Conservation (phyloP, 2,113 vertebrate genomes). For the Seriola dumerili region DNA sequence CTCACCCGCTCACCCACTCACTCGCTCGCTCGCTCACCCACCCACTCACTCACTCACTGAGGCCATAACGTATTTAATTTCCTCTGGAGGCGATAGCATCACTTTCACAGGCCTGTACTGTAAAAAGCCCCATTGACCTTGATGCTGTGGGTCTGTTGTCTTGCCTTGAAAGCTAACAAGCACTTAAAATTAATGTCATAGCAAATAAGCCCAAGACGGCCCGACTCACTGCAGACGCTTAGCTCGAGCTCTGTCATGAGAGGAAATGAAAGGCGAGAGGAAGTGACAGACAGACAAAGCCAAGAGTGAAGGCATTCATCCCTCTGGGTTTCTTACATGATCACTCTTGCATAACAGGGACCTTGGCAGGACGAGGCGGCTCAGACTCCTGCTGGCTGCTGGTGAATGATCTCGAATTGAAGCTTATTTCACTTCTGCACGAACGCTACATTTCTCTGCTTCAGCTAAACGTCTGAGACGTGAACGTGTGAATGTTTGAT, state of each 20-base stretch:
- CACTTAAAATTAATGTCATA: conserved; percentile 27
- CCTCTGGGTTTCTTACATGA: too few relatives aligned
- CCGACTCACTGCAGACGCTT: not conserved
- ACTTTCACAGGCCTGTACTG: conserved; percentile 25
- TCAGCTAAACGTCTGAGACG: not conserved
- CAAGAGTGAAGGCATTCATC: not conserved
- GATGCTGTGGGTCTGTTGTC: conserved; percentile 9
- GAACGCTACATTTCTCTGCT: not conserved
- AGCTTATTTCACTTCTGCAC: too few relatives aligned
- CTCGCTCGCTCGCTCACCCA: too few relatives aligned
- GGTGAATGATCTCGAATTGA: not conserved
- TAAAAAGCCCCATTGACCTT: too few relatives aligned
- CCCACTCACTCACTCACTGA: too few relatives aligned
- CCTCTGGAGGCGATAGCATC: conserved; percentile 54
- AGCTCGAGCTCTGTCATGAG: not conserved
- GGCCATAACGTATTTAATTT: conserved; percentile 50
- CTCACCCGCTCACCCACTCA: too few relatives aligned
- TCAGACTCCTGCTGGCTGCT: not conserved
- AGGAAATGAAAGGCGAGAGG: conserved; percentile 12
- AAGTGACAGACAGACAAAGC: not conserved
- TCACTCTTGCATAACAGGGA: too few relatives aligned
- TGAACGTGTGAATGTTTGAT: too few relatives aligned
- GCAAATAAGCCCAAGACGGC: conserved; percentile 6
- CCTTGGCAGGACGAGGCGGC: too few relatives aligned
- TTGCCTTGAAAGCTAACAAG: conserved; percentile 48